Evolutionary conservation across 2,113 vertebrate species (phyloP).

Genomic region (Scopus umbretta): DNA sequence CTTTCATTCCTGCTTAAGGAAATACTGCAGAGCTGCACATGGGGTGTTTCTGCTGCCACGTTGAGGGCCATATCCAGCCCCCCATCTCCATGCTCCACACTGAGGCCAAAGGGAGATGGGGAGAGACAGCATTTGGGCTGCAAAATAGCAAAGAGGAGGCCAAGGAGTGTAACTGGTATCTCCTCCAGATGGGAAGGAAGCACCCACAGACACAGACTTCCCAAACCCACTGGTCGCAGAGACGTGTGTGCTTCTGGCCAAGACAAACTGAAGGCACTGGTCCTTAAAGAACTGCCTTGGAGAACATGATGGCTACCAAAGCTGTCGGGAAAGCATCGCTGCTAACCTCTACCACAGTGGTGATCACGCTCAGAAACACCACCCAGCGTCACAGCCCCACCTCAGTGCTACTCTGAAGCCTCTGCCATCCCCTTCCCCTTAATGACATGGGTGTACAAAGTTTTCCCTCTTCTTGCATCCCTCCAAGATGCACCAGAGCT

Average conservation of each 20-base stretch:
- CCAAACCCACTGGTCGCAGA: neutral
- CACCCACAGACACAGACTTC: neutral
- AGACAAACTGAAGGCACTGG: neutral
- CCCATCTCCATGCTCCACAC: neutral
- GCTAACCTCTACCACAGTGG: neutral
- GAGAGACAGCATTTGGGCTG: neutral
- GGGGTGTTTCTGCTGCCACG: neutral
- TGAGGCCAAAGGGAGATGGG: neutral
- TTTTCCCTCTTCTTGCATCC: neutral
- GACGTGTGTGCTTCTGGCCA: neutral
- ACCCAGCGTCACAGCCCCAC: neutral
- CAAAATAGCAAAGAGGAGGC: neutral
- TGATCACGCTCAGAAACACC: neutral
- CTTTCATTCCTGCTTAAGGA: conserved; percentile 39
- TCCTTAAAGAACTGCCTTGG: neutral
- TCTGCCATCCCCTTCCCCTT: neutral
- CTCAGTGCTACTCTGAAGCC: neutral
- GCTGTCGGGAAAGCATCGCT: neutral
- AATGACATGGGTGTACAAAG: neutral
- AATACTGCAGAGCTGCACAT: neutral
- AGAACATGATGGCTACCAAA: neutral
- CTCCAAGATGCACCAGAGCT: neutral
- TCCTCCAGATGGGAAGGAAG: neutral
- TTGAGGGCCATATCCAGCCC: neutral
- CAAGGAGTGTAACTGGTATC: neutral